Percentiles rank a stretch among this genome's conserved stretches.
Conservation (phyloP, 2,888 invertebrate genomes). For the Rhopalosiphum nymphaeae region DNA sequence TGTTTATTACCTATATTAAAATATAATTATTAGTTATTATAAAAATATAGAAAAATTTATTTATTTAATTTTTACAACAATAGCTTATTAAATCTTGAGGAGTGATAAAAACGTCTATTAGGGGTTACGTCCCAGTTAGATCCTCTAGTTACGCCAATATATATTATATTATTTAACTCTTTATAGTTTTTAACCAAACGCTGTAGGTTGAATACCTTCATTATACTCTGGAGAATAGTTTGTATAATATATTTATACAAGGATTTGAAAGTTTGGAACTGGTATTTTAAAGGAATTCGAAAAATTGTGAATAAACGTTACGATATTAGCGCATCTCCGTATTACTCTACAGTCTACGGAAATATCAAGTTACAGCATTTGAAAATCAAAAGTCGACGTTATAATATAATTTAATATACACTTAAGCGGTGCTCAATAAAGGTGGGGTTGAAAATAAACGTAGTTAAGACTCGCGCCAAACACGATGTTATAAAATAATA, state of each 20-base stretch:
- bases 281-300: background rate
- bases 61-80: background rate
- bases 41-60: background rate
- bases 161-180: background rate
- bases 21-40: background rate
- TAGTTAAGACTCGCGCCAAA: background rate
- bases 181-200: background rate
- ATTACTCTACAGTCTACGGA: background rate
- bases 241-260: background rate
- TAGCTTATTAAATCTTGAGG: background rate
- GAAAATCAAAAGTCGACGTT: constrained; percentile 2
- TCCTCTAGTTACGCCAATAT: background rate
- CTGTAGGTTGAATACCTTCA: background rate
- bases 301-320: background rate
- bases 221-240: background rate
- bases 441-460: background rate
- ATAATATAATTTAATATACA: background rate
- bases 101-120: background rate
- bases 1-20: background rate
- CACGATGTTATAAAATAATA: background rate
- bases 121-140: background rate
- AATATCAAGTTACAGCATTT: background rate
- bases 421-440: background rate
- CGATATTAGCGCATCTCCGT: background rate
- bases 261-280: background rate